phyloP scores from a whole-genome alignment of 1,140 invertebrate genomes.

The Drosophila mojavensis region DNA sequence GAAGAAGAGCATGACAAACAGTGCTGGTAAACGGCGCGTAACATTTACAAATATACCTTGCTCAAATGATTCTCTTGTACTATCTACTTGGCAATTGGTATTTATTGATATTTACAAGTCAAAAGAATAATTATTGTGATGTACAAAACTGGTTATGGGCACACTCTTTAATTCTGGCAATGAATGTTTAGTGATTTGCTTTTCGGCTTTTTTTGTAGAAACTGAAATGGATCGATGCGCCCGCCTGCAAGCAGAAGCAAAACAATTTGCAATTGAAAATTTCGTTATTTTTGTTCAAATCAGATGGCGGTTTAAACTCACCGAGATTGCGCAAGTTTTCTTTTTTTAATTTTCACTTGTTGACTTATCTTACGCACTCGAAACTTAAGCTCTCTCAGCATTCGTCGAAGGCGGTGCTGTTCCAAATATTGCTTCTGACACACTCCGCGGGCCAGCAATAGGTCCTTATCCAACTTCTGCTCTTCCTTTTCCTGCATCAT shows the following conservation, averaged over 20 bases:
- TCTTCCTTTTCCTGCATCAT: slow-evolving; percentile 21
- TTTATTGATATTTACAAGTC: slow-evolving; percentile 10
- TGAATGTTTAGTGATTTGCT: neutral
- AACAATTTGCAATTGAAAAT: too few relatives aligned
- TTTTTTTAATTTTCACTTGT: neutral
- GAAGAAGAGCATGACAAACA: slow-evolving; percentile 47
- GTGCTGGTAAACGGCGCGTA: slow-evolving; percentile 23
- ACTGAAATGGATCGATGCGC: neutral
- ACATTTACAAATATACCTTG: neutral
- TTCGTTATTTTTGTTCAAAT: too few relatives aligned
- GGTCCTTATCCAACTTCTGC: slow-evolving; percentile 13
- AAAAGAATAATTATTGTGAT: slow-evolving; percentile 33
- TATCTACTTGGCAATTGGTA: neutral
- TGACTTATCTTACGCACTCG: slow-evolving; percentile 20
- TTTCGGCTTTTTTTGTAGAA: neutral
- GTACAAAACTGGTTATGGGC: slow-evolving; percentile 24
- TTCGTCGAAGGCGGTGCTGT: neutral
- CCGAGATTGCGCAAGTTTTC: slow-evolving; percentile 10
- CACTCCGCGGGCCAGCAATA: slow-evolving; percentile 4
- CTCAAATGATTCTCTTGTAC: too few relatives aligned
- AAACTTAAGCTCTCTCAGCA: slow-evolving; percentile 32
- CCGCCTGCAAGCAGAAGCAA: neutral
- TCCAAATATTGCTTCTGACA: slow-evolving; percentile 33
- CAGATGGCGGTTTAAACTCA: neutral
- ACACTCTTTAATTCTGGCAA: neutral